Evolutionary conservation across 2,797 vertebrate genomes (phyloP).

Genomic region (Leuciscus waleckii): DNA sequence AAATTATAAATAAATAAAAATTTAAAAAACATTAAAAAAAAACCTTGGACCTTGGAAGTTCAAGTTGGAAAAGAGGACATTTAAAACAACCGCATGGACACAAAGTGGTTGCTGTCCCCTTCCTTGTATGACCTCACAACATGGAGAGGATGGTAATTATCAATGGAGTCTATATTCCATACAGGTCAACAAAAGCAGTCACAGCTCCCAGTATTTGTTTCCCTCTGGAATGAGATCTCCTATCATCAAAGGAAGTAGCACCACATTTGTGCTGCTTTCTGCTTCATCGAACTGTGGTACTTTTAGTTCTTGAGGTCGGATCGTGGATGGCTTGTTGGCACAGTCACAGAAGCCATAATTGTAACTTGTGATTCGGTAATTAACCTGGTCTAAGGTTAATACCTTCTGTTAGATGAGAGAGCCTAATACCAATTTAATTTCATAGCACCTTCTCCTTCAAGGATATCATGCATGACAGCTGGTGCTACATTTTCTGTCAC

Average conservation of each 20-base stretch:
- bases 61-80: too few species aligned
- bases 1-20: too few species aligned
- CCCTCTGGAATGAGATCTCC: background rate
- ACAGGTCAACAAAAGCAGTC: slow-evolving; percentile 9
- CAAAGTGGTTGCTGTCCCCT: too few species aligned
- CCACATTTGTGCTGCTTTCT: slow-evolving; percentile 28
- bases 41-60: background rate
- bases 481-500: background rate
- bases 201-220: slow-evolving; percentile 21
- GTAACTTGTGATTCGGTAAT: background rate
- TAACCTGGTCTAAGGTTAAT: background rate
- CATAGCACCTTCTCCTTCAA: background rate
- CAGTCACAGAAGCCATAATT: background rate
- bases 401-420: background rate
- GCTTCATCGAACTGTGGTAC: background rate
- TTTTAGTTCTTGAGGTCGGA: slow-evolving; percentile 1
- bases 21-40: background rate
- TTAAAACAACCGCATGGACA: too few species aligned
- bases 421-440: slow-evolving; percentile 3
- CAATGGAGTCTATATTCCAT: background rate
- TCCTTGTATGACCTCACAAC: too few species aligned
- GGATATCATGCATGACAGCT: background rate
- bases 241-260: slow-evolving; percentile 19
- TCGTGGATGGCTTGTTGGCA: slow-evolving; percentile 9
- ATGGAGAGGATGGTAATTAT: too few species aligned